Percentiles rank a stretch among this genome's conserved stretches.
Evolutionary conservation across 2,797 vertebrate genomes (phyloP).

Genomic region (Psittacula derbiana): DNA sequence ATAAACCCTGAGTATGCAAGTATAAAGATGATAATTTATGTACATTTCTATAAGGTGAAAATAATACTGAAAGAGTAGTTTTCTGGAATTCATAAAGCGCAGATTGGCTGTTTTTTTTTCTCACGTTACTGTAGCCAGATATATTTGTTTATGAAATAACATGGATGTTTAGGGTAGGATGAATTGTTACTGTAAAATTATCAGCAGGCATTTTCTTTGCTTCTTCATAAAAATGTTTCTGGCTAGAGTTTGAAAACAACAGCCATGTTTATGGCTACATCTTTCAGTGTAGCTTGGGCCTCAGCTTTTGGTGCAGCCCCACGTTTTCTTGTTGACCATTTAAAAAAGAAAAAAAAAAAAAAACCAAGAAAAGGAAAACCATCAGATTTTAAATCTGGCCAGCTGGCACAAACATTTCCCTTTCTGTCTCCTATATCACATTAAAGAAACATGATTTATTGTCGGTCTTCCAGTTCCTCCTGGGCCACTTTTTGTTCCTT

Average conservation of each 20-base stretch:
- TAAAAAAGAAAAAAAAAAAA: not conserved
- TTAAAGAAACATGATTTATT: not conserved
- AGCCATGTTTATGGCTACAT: not conserved
- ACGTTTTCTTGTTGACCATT: not conserved
- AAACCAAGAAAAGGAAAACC: rapidly evolving
- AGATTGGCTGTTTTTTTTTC: not conserved
- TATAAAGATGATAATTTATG: conserved; percentile 3
- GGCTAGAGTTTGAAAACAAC: not conserved
- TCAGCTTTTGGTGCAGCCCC: not conserved
- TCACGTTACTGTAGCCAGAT: not conserved
- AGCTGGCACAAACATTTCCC: not conserved
- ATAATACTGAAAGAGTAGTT: not conserved
- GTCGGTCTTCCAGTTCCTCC: not conserved
- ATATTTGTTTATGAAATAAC: not conserved
- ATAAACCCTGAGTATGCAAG: not conserved
- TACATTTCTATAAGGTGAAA: conserved; percentile 29
- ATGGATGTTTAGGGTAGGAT: not conserved
- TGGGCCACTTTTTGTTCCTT: not conserved
- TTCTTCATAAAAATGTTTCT: conserved; percentile 25
- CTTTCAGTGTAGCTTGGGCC: not conserved
- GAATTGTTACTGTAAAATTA: conserved; percentile 31
- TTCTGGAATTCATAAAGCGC: not conserved
- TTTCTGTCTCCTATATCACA: not conserved
- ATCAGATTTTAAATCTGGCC: not conserved
- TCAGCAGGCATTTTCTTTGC: conserved; percentile 29